Conservation (phyloP, 2,113 vertebrate species). For the Orycteropus afer region DNA sequence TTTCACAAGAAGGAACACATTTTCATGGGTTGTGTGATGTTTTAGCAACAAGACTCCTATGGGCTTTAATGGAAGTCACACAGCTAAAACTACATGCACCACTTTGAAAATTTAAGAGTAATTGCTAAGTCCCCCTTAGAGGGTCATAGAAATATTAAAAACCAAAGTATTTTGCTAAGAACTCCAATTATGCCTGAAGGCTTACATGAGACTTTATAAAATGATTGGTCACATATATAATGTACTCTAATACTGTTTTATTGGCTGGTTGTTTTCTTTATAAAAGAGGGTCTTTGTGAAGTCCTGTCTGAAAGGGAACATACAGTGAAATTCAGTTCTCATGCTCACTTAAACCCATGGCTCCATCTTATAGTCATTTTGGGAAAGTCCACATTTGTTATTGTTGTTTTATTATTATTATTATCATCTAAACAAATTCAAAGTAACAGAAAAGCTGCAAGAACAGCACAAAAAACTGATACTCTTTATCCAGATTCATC, state of each 20-base stretch:
- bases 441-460: background rate
- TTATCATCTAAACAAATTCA: conserved; percentile 34
- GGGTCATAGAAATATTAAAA: conserved; percentile 90
- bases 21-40: conserved; percentile 86
- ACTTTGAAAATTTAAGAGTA: conserved; percentile 89
- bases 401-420: too few species aligned
- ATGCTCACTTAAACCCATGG: conserved; percentile 44
- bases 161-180: conserved; percentile 87
- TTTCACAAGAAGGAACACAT: conserved; percentile 86
- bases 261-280: conserved; percentile 84
- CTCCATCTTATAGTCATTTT: background rate
- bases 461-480: background rate
- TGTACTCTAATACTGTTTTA: conserved; percentile 83
- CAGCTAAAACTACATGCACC: conserved; percentile 88
- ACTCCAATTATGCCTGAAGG: conserved; percentile 86
- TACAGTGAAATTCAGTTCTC: conserved; percentile 30
- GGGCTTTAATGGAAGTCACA: conserved; percentile 89
- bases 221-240: conserved; percentile 88
- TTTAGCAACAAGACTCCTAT: conserved; percentile 88
- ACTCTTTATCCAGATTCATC: background rate
- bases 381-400: background rate
- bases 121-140: conserved; percentile 87
- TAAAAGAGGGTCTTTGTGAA: conserved; percentile 82
- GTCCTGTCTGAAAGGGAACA: conserved; percentile 74
- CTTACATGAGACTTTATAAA: conserved; percentile 87